These are phyloP conservation scores for Agrenia bidenticulata DNA, from an alignment of 2,888 invertebrate species.

Conservation along the genomic window DNA sequence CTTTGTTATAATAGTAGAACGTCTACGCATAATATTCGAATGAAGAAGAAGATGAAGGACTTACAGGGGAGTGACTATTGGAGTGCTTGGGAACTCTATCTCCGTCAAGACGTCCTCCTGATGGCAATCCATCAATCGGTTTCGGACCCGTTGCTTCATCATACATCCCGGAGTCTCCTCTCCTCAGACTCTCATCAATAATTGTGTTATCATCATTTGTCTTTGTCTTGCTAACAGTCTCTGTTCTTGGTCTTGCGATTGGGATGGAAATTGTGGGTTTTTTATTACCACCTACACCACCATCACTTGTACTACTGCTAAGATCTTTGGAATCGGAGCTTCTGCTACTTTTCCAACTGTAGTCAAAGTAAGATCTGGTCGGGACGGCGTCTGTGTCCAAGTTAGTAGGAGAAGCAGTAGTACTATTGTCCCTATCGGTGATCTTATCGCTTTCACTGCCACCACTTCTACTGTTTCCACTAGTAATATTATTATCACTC, in stretches of 20 bases:
- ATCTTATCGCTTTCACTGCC: conserved; percentile 6
- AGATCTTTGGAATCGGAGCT: conserved; percentile 21
- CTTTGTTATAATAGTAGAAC: no score
- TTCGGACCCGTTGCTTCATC: conserved; percentile 37
- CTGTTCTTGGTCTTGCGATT: conserved; percentile 39
- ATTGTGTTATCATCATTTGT: conserved; percentile 53
- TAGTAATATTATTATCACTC: no score
- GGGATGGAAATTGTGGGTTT: conserved; percentile 38
- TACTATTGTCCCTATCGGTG: conserved; percentile 11
- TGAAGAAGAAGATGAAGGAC: conserved; percentile 3
- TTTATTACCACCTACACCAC: conserved; percentile 35
- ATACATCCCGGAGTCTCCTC: conserved; percentile 19
- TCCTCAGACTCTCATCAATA: conserved; percentile 50
- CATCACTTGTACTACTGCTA: conserved; percentile 13
- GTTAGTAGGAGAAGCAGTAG: not conserved
- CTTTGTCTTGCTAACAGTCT: conserved; percentile 47
- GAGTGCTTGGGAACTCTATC: conserved; percentile 35
- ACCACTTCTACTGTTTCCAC: not conserved
- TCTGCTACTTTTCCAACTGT: conserved; percentile 30
- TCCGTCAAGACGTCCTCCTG: conserved; percentile 21
- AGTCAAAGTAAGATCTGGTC: conserved; percentile 48
- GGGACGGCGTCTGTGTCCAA: conserved; percentile 31
- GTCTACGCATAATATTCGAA: no score
- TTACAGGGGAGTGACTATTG: conserved; percentile 21
- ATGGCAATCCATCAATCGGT: conserved; percentile 53